Evolutionary conservation across 1,140 invertebrate species (phyloP).

Genomic region (Caenorhabditis elegans): WBcel235 BX284604.4:15380001-15380500

Average conservation of each 20-base stretch:
- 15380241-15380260: not conserved
- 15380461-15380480: no score
- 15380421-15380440: no score
- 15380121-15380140: not conserved
- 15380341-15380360: not conserved
- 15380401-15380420: no score
- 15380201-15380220: not conserved
- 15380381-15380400: no score
- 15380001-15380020: not conserved
- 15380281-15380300: not conserved
- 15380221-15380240: not conserved
- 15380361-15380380: no score
- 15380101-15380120: not conserved
- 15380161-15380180: not conserved
- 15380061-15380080: not conserved
- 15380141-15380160: not conserved
- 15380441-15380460: no score
- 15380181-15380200: constrained; percentile 3
- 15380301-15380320: not conserved
- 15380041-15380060: not conserved
- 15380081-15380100: not conserved
- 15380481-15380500: no score
- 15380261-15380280: not conserved
- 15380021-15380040: not conserved
- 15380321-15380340: not conserved